Evolutionary conservation across 2,797 vertebrate genomes (phyloP).

Genomic region (Ptychobarbus kaznakovi): DNA sequence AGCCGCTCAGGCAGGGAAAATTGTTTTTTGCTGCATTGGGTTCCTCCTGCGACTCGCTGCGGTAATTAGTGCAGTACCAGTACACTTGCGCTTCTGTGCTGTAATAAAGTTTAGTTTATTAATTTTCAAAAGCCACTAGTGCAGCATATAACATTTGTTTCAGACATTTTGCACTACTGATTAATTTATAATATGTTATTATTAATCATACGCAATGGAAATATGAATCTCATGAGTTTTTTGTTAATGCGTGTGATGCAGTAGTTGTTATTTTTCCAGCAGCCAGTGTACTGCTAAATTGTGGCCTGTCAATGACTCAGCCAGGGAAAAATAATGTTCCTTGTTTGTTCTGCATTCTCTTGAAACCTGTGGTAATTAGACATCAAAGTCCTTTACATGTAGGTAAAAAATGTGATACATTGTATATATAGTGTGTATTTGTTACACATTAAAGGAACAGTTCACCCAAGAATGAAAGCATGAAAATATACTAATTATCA

Average conservation of each 20-base stretch:
- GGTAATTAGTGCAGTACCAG: constrained; percentile 10
- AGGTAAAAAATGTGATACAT: background rate
- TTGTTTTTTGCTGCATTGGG: constrained; percentile 7
- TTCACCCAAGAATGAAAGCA: background rate
- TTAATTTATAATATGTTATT: background rate
- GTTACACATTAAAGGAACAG: background rate
- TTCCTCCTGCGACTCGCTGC: background rate
- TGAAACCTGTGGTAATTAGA: constrained; percentile 22
- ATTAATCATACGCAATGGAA: background rate
- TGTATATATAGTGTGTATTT: background rate
- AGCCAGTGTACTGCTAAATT: background rate
- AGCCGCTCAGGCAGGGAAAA: background rate
- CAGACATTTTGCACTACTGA: background rate
- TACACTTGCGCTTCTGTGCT: constrained; percentile 1
- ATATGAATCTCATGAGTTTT: background rate
- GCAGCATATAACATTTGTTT: background rate
- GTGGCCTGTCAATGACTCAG: background rate
- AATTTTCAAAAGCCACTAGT: background rate
- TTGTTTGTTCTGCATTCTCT: constrained; percentile 11
- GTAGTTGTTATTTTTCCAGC: background rate
- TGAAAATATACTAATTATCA: background rate
- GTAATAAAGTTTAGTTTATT: constrained; percentile 2
- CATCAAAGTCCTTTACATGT: constrained; percentile 11
- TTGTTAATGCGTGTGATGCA: background rate
- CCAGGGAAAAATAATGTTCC: background rate